Percentiles rank a stretch among this genome's conserved stretches.
phyloP scores from a whole-genome alignment of 2,113 vertebrate species.

The Centrocercus urophasianus region DNA sequence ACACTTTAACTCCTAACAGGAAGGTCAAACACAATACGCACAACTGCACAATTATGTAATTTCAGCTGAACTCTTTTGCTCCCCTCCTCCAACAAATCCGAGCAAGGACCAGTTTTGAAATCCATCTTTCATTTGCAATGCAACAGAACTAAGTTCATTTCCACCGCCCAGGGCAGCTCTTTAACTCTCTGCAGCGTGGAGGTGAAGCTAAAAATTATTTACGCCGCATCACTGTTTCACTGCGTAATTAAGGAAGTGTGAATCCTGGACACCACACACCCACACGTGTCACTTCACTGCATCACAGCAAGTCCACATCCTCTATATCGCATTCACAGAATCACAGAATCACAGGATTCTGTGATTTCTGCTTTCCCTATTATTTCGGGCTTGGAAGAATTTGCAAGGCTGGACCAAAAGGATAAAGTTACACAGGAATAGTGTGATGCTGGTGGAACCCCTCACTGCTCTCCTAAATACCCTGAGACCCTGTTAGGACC shows the following conservation, averaged over 20 bases:
- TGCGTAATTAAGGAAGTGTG: neutral
- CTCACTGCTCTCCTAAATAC: accelerated
- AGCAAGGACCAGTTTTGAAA: neutral
- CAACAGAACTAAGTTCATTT: neutral
- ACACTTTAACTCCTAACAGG: neutral
- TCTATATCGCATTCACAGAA: accelerated
- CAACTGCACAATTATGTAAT: neutral
- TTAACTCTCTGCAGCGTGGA: neutral
- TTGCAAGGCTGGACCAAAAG: accelerated
- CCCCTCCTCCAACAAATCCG: neutral
- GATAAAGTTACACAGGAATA: neutral
- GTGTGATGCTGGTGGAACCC: accelerated
- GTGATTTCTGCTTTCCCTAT: neutral
- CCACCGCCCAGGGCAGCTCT: neutral
- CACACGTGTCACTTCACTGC: neutral
- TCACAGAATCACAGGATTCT: neutral
- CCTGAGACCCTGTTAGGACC: neutral
- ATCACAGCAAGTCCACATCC: neutral
- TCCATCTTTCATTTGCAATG: neutral
- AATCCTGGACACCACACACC: neutral
- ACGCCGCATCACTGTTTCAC: neutral
- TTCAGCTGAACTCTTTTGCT: neutral
- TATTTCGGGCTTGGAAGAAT: neutral
- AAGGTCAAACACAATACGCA: neutral
- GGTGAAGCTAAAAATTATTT: neutral